Conservation (phyloP, 1,140 invertebrate species). For the Calliopsis andreniformis region DNA sequence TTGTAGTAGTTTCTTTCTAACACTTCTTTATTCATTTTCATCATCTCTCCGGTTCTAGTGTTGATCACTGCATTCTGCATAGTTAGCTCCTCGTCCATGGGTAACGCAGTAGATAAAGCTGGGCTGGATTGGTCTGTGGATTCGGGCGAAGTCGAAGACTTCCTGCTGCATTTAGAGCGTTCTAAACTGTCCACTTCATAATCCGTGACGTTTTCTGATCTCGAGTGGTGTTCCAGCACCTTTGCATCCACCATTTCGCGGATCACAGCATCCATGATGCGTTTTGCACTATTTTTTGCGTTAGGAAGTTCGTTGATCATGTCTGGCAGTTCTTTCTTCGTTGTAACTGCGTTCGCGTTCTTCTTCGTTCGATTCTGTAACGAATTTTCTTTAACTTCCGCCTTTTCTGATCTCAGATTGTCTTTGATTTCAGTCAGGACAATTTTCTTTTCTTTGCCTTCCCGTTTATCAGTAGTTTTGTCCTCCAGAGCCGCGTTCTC, state of each 20-base stretch:
- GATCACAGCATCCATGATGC: conserved; percentile 82
- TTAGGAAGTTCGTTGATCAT: conserved; percentile 77
- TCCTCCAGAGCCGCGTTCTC: conserved; percentile 56
- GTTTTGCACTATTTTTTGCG: conserved; percentile 73
- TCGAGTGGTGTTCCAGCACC: conserved; percentile 71
- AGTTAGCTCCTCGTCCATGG: conserved; percentile 89
- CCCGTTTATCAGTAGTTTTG: not conserved
- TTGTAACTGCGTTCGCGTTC: conserved; percentile 22
- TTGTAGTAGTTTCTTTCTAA: conserved; percentile 76
- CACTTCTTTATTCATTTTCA: conserved; percentile 81
- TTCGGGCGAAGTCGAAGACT: conserved; percentile 84
- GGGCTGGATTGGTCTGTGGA: conserved; percentile 85
- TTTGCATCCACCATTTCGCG: conserved; percentile 80
- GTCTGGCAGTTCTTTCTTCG: conserved; percentile 69
- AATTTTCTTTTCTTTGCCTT: not conserved
- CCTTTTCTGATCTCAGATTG: not conserved
- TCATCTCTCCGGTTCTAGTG: conserved; percentile 83
- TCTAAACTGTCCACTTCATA: conserved; percentile 92
- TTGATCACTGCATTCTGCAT: conserved; percentile 87
- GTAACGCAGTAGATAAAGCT: conserved; percentile 85
- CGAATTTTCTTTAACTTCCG: not conserved
- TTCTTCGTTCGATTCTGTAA: conserved; percentile 48
- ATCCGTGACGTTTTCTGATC: conserved; percentile 65
- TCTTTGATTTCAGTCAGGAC: conserved; percentile 1
- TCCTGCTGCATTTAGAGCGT: conserved; percentile 81